phyloP scores from a whole-genome alignment of 2,797 vertebrate genomes.

The Taenioides sp. region DNA sequence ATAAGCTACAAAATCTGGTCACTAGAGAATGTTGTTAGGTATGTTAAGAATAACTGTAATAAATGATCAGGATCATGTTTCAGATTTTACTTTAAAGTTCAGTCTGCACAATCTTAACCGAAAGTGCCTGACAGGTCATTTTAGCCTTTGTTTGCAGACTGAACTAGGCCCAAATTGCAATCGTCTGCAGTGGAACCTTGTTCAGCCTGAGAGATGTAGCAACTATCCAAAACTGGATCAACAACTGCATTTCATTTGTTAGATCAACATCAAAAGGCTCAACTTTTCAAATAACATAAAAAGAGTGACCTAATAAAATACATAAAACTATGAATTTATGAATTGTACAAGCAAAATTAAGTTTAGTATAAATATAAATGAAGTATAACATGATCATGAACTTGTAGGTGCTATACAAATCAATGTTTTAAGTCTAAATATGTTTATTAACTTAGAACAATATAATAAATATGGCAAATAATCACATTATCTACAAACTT shows the following conservation, averaged over 20 bases:
- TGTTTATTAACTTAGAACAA: background rate
- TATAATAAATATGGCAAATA: background rate
- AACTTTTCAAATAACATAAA: background rate
- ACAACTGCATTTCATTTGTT: slow-evolving; percentile 28
- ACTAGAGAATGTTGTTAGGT: slow-evolving; percentile 56
- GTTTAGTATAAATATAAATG: no score
- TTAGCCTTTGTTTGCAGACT: slow-evolving; percentile 43
- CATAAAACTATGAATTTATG: background rate
- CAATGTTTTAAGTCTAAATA: no score
- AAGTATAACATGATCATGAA: no score
- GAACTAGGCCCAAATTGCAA: slow-evolving; percentile 53
- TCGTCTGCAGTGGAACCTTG: slow-evolving; percentile 36
- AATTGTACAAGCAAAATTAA: background rate
- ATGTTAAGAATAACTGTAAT: slow-evolving; percentile 43
- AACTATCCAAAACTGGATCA: background rate
- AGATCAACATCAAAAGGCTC: background rate
- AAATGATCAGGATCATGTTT: slow-evolving; percentile 66
- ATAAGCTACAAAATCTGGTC: slow-evolving; percentile 56
- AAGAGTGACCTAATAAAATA: background rate
- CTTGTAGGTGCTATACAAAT: background rate
- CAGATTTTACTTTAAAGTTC: slow-evolving; percentile 59
- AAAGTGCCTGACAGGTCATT: slow-evolving; percentile 53
- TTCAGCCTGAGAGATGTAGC: slow-evolving; percentile 27
- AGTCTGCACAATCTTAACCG: slow-evolving; percentile 59
- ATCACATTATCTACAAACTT: no score